A percentile compares a stretch with the other conserved stretches of the same genome.
Evolutionary conservation across 2,113 vertebrate species (phyloP).

Genomic region (Grammomys dolichurus): DNA sequence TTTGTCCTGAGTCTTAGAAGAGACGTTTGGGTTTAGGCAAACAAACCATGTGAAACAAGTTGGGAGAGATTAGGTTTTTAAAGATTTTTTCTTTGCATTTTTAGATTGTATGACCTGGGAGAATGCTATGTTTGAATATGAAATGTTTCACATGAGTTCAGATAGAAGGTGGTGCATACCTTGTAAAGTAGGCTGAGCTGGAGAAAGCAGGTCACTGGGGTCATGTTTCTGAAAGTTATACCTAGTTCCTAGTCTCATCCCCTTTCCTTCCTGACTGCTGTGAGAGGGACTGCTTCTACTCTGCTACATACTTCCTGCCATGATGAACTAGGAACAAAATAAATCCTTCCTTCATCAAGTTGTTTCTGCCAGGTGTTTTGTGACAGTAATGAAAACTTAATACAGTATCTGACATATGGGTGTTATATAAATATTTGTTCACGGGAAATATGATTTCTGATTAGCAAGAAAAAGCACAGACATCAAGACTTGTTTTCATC

Average conservation of each 20-base stretch:
- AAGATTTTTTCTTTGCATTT: not conserved
- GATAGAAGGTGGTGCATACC: not conserved
- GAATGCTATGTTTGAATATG: not conserved
- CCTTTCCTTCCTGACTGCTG: not conserved
- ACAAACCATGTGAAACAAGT: not conserved
- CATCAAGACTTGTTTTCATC: not conserved
- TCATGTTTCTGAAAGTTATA: not conserved
- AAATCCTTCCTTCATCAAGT: not conserved
- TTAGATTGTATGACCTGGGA: not conserved
- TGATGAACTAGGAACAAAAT: not conserved
- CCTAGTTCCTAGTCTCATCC: not conserved
- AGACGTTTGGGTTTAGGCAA: not conserved
- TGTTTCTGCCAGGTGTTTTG: not conserved
- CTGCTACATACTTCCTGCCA: not conserved
- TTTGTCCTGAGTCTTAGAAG: not conserved
- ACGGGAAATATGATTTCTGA: not conserved
- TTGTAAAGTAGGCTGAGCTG: not conserved
- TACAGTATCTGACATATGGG: not conserved
- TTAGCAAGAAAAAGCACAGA: not conserved
- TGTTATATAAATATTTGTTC: not conserved
- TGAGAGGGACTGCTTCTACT: not conserved
- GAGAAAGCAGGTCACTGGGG: not conserved
- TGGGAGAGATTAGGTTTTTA: not conserved
- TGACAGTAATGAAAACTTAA: not conserved
- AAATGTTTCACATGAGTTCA: not conserved